Percentiles rank a stretch among this genome's conserved stretches.
Conservation (phyloP, 2,888 invertebrate species). For the Magallana nippona region DNA sequence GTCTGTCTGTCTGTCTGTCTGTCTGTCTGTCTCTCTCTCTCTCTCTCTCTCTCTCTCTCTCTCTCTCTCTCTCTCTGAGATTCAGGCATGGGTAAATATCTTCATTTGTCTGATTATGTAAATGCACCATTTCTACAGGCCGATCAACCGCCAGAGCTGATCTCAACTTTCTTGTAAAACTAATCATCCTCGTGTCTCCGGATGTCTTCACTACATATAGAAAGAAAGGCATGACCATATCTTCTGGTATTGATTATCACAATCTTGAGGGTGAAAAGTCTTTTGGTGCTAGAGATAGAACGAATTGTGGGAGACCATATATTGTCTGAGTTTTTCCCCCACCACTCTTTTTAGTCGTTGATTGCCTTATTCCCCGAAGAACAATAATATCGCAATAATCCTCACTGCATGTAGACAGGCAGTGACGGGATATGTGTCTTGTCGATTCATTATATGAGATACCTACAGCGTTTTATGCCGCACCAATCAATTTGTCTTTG, state of each 20-base stretch:
- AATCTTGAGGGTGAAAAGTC: background rate
- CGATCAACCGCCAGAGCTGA: too few species aligned
- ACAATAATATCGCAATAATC: constrained; percentile 2
- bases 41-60: too few species aligned
- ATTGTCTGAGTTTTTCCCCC: background rate
- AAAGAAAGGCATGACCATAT: background rate
- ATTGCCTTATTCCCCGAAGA: constrained; percentile 6
- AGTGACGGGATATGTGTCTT: background rate
- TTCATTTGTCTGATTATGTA: too few species aligned
- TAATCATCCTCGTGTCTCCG: background rate
- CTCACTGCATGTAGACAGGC: background rate
- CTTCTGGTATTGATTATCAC: background rate
- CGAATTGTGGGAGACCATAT: background rate
- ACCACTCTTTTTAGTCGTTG: background rate
- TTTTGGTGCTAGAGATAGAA: background rate
- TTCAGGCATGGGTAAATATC: too few species aligned
- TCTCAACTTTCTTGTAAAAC: background rate
- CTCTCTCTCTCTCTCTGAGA: too few species aligned
- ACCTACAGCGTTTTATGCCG: background rate
- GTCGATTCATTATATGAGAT: constrained; percentile 4
- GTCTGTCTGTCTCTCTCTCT: too few species aligned
- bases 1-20: too few species aligned
- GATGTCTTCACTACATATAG: background rate
- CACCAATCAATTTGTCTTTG: background rate
- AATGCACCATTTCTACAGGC: too few species aligned